A percentile compares a stretch with the other conserved stretches of the same genome.
Evolutionary conservation across 1,140 invertebrate genomes (phyloP).

Genomic region (Octopus bimaculoides): DNA sequence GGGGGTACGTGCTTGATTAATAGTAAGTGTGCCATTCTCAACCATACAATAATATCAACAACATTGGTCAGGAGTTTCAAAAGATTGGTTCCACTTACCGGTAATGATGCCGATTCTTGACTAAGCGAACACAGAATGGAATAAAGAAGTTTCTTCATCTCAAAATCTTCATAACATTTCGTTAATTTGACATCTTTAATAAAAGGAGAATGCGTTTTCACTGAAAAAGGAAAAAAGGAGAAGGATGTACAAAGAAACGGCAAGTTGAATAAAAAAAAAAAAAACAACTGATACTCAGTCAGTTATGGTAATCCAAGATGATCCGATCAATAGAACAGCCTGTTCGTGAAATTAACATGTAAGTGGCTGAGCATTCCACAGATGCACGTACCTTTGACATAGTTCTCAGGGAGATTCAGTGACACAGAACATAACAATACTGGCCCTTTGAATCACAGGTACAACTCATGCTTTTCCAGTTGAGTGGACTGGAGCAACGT

Average conservation of each 20-base stretch:
- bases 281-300: too few species aligned
- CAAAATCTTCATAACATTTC: slow-evolving; percentile 57
- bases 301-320: too few species aligned
- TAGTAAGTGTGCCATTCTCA: too few species aligned
- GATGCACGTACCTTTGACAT: too few species aligned
- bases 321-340: too few species aligned
- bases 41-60: neutral
- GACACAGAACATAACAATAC: too few species aligned
- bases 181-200: slow-evolving; percentile 55
- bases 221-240: slow-evolving; percentile 36
- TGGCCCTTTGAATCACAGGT: neutral
- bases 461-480: neutral
- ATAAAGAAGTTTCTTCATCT: slow-evolving; percentile 56
- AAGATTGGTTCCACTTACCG: slow-evolving; percentile 36
- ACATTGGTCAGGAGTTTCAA: neutral
- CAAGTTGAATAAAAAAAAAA: too few species aligned
- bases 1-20: too few species aligned
- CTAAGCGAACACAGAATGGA: slow-evolving; percentile 52
- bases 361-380: too few species aligned
- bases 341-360: too few species aligned
- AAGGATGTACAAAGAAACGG: too few species aligned
- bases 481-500: neutral
- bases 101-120: slow-evolving; percentile 44
- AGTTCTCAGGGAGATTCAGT: too few species aligned
- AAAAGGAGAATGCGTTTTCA: slow-evolving; percentile 55